Conservation (phyloP, 1,140 invertebrate species). For the Teleopsis dalmanni region DNA sequence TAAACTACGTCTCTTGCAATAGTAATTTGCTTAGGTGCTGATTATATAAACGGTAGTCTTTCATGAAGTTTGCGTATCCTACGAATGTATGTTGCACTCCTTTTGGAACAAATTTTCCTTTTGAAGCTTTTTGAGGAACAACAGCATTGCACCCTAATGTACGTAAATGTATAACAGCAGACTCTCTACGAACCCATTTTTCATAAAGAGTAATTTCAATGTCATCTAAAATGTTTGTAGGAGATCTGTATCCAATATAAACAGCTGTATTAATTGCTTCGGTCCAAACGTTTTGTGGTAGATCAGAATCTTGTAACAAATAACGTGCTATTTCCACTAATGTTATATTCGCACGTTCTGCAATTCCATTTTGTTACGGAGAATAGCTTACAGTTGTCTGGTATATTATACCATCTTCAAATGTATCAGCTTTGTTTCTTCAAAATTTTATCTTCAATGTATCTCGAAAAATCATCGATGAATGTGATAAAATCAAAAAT, state of each 20-base stretch:
- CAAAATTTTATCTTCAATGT: neutral
- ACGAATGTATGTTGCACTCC: too few species aligned
- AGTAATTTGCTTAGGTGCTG: too few species aligned
- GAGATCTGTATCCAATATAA: constrained; percentile 13
- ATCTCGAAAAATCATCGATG: constrained; percentile 1
- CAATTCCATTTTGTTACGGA: constrained; percentile 38
- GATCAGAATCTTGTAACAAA: constrained; percentile 24
- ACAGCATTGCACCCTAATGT: too few species aligned
- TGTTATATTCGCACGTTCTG: constrained; percentile 29
- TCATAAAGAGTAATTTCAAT: too few species aligned
- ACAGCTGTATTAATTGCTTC: constrained; percentile 42
- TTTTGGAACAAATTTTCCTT: too few species aligned
- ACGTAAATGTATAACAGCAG: too few species aligned
- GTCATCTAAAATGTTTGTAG: too few species aligned
- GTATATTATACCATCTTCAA: neutral
- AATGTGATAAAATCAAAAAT: constrained; percentile 1
- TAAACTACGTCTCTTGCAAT: too few species aligned
- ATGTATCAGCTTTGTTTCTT: neutral
- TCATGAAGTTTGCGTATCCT: too few species aligned
- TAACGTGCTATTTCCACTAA: constrained; percentile 17
- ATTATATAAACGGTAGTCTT: too few species aligned
- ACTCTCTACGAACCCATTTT: too few species aligned
- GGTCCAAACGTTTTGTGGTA: constrained; percentile 45
- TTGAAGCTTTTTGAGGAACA: too few species aligned
- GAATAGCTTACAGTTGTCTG: neutral